Conservation (phyloP, 2,888 invertebrate species). For the Colostygia pectinataria region DNA sequence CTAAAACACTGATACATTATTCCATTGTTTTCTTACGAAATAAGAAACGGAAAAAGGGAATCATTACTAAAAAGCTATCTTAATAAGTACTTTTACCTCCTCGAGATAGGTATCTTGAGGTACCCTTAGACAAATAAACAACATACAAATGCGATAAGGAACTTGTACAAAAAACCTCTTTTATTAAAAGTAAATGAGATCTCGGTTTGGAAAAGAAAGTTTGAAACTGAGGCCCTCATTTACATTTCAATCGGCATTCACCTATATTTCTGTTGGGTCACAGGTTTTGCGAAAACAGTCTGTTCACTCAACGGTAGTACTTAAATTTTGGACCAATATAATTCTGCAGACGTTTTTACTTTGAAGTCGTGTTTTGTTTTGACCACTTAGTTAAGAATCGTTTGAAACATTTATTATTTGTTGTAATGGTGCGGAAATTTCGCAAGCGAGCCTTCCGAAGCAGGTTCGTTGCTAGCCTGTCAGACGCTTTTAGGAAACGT, state of each 20-base stretch:
- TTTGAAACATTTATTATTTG: too few species aligned
- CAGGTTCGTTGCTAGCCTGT: too few species aligned
- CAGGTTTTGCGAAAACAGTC: constrained; percentile 16
- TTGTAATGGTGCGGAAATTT: too few species aligned
- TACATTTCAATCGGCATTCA: constrained; percentile 76
- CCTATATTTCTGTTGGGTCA: constrained; percentile 56
- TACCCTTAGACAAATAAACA: constrained; percentile 37
- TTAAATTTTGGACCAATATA: too few species aligned
- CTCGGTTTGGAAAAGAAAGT: constrained; percentile 50
- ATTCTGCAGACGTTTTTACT: too few species aligned
- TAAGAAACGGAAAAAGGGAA: constrained; percentile 11
- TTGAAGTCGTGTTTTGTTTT: too few species aligned
- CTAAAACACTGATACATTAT: constrained; percentile 27
- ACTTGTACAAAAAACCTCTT: constrained; percentile 46
- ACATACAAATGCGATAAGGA: constrained; percentile 36
- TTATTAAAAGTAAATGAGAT: constrained; percentile 58
- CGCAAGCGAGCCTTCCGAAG: too few species aligned
- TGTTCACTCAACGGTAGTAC: too few species aligned
- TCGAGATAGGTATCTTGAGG: constrained; percentile 12
- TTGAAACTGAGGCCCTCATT: constrained; percentile 69
- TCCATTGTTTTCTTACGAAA: constrained; percentile 7
- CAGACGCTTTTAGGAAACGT: too few species aligned
- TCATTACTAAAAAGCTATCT: constrained; percentile 15
- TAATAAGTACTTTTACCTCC: constrained; percentile 20
- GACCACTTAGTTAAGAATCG: too few species aligned